phyloP scores from a whole-genome alignment of 2,797 vertebrate species.

The Tokudaia tokunoshimensis region DNA sequence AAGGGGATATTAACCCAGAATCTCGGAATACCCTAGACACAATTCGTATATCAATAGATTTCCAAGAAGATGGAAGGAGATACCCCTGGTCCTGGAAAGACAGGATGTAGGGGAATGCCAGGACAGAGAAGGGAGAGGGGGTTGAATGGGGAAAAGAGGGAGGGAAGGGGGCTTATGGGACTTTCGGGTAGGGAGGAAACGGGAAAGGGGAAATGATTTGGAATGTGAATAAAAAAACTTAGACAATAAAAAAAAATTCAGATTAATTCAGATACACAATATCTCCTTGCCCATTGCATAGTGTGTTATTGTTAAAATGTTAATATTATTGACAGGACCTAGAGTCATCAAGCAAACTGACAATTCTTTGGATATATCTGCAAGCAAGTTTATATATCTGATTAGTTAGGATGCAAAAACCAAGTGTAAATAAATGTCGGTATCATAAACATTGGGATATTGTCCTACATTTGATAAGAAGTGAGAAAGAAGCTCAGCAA shows the following conservation, averaged over 20 bases:
- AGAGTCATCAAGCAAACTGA: not conserved
- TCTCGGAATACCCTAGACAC: no score
- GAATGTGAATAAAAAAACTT: no score
- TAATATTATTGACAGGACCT: not conserved
- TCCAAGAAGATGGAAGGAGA: no score
- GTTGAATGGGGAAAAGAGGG: no score
- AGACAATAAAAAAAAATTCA: not conserved
- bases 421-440: not conserved
- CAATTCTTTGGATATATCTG: not conserved
- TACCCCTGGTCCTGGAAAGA: no score
- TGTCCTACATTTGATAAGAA: not conserved
- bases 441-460: not conserved
- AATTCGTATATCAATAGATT: no score
- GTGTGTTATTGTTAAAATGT: not conserved
- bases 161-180: no score
- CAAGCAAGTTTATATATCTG: not conserved
- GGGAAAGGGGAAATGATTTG: no score
- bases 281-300: not conserved
- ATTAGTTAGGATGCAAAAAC: not conserved
- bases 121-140: no score
- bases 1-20: no score
- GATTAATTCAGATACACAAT: not conserved
- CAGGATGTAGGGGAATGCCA: no score
- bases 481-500: not conserved
- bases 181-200: no score